Percentiles rank a stretch among this genome's conserved stretches.
These are phyloP conservation scores for Pseudochromis fuscus DNA, from an alignment of 2,797 vertebrate species.

Conservation along the genomic window DNA sequence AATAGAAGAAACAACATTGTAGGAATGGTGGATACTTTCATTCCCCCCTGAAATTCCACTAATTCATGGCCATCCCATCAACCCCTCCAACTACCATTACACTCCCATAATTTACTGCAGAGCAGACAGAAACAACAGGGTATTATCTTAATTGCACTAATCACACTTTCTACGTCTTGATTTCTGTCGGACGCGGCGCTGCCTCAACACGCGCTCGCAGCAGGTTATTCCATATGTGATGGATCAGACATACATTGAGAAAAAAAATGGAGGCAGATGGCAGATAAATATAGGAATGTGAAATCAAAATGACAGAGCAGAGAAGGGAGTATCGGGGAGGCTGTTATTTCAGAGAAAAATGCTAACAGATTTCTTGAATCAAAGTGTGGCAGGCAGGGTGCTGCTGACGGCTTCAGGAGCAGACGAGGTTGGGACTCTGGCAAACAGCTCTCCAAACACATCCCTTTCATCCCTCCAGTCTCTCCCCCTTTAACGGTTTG, in stretches of 20 bases:
- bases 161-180: constrained; percentile 18
- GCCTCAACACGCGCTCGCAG: constrained; percentile 16
- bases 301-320: constrained; percentile 79
- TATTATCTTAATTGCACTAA: constrained; percentile 47
- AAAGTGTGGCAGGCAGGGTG: constrained; percentile 62
- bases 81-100: constrained; percentile 22
- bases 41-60: constrained; percentile 48
- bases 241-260: constrained; percentile 54
- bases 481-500: constrained; percentile 14
- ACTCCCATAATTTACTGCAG: constrained; percentile 30
- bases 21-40: constrained; percentile 39
- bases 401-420: constrained; percentile 50
- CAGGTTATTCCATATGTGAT: constrained; percentile 63
- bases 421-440: constrained; percentile 35
- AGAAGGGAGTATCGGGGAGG: constrained; percentile 64
- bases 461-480: constrained; percentile 57
- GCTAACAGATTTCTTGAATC: constrained; percentile 78
- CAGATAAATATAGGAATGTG: constrained; percentile 80
- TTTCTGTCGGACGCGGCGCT: constrained; percentile 14
- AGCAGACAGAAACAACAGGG: constrained; percentile 50
- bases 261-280: constrained; percentile 64
- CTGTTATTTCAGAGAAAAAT: constrained; percentile 77
- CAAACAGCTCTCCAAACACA: constrained; percentile 42
- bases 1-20: constrained; percentile 43
- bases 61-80: constrained; percentile 44